These are phyloP conservation scores for Drosophila gaucha DNA, from an alignment of 2,888 invertebrate species.

Conservation along the genomic window DNA sequence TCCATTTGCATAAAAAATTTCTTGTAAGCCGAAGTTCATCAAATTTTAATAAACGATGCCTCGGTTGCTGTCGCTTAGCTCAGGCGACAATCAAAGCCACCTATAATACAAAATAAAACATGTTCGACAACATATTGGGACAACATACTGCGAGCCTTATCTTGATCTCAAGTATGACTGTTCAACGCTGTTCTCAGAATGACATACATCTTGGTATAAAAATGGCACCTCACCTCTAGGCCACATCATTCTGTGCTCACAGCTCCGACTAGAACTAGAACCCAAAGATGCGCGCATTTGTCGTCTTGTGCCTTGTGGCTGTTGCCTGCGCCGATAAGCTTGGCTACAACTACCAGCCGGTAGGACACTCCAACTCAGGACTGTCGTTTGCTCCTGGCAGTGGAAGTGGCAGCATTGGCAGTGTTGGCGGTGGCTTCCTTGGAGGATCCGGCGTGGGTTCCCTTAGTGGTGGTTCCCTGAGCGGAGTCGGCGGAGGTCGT, in stretches of 20 bases:
- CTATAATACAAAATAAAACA: conserved; percentile 57
- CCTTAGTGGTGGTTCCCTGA: too few relatives aligned
- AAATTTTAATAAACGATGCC: conserved; percentile 69
- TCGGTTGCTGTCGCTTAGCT: conserved; percentile 37
- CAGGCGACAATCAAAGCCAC: conserved; percentile 39
- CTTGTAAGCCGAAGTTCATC: conserved; percentile 75
- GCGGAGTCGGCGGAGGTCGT: conserved; percentile 13
- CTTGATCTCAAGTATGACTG: conserved; percentile 60
- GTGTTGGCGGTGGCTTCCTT: conserved; percentile 20
- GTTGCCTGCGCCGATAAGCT: conserved; percentile 77
- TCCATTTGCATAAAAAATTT: conserved; percentile 76
- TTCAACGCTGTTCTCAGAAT: conserved; percentile 64
- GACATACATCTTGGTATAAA: conserved; percentile 66
- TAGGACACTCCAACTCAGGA: conserved; percentile 71
- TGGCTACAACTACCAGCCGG: conserved; percentile 80
- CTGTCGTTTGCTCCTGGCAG: conserved; percentile 75
- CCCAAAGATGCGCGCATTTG: conserved; percentile 66
- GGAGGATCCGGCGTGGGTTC: conserved; percentile 42
- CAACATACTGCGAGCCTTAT: conserved; percentile 47
- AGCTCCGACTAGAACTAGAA: conserved; percentile 71
- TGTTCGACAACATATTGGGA: conserved; percentile 65
- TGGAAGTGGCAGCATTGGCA: conserved; percentile 41
- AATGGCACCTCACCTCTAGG: conserved; percentile 50
- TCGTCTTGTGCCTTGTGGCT: conserved; percentile 76
- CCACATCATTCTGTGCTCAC: conserved; percentile 69